Conservation (phyloP, 2,888 invertebrate genomes). For the Parnassius smintheus region DNA sequence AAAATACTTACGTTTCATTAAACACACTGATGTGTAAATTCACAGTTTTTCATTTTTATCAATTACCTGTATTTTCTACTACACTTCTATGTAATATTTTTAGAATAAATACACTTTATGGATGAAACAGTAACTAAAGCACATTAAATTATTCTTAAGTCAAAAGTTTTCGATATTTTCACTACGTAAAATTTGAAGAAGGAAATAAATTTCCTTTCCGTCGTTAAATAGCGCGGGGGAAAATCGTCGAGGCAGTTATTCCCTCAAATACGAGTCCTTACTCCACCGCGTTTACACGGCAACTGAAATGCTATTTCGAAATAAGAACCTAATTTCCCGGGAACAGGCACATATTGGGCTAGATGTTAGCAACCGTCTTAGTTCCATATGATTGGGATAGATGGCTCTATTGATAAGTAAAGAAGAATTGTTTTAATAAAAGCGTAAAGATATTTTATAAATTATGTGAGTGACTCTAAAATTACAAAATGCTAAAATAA, state of each 20-base stretch:
- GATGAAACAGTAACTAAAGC: no score
- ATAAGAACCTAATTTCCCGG: constrained; percentile 64
- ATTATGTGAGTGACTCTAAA: no score
- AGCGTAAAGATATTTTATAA: not conserved
- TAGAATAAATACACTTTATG: no score
- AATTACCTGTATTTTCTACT: not conserved
- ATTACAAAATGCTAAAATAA: no score
- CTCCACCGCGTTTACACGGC: constrained; percentile 45
- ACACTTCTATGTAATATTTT: no score
- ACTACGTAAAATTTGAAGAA: no score
- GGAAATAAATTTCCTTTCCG: not conserved
- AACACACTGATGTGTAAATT: not conserved
- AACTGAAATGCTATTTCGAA: constrained; percentile 55
- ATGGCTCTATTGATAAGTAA: constrained; percentile 36
- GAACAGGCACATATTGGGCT: constrained; percentile 47
- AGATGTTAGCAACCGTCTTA: constrained; percentile 42
- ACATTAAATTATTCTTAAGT: no score
- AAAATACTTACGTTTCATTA: constrained; percentile 18
- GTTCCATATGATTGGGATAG: constrained; percentile 36
- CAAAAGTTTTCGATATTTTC: no score
- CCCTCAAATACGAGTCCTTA: constrained; percentile 36
- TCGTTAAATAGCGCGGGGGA: constrained; percentile 15
- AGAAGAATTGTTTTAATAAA: not conserved
- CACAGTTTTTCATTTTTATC: constrained; percentile 5
- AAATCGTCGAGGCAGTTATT: constrained; percentile 5